Evolutionary conservation across 2,113 vertebrate genomes (phyloP).

Genomic region (Ceratotherium simum): DNA sequence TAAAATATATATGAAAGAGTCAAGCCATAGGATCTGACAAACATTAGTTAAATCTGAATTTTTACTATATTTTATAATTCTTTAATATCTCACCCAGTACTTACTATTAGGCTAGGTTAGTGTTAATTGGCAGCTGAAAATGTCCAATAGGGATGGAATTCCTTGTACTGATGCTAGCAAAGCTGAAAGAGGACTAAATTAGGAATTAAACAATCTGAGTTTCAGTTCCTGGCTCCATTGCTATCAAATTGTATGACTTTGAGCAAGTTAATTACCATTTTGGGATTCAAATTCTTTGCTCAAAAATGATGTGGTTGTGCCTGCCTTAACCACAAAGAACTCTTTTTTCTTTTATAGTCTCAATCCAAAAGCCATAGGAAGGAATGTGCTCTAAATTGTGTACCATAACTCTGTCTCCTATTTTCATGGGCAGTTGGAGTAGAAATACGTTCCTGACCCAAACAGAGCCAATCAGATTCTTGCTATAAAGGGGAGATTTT

Average conservation of each 20-base stretch:
- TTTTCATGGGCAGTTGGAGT: background rate
- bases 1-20: background rate
- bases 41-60: background rate
- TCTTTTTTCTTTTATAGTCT: background rate
- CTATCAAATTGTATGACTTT: slow-evolving; percentile 20
- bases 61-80: background rate
- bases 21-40: background rate
- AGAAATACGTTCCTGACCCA: background rate
- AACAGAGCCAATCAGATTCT: background rate
- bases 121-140: slow-evolving; percentile 2
- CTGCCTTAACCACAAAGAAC: background rate
- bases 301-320: background rate
- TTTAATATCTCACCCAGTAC: background rate
- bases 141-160: background rate
- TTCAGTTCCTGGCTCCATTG: background rate
- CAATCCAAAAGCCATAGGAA: background rate
- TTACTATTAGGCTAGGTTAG: background rate
- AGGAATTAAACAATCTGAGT: background rate
- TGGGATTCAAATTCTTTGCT: background rate
- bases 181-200: background rate
- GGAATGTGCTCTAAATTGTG: background rate
- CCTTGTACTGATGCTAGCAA: background rate
- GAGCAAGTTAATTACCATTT: slow-evolving; percentile 8
- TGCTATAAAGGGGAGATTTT: background rate
- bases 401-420: background rate